Base-by-base conservation (phyloP, 2,888 invertebrate species). In the Pseudococcus viburni region DNA sequence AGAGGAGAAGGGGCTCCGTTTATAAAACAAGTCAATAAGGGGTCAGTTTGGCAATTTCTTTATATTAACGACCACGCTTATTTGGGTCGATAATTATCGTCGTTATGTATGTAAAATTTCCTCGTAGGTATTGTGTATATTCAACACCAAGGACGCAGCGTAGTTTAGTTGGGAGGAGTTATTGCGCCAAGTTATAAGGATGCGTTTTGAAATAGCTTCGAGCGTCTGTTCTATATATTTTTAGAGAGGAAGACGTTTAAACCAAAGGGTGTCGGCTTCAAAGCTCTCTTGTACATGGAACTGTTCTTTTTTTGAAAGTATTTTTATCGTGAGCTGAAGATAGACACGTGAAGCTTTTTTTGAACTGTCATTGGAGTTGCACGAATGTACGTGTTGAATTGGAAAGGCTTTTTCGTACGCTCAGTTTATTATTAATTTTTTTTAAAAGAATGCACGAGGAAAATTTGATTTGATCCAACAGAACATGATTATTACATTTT, bases 191-290 rank as follows among this genome's bases (percentile, higher is more conserved):
- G 22, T 64, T 64, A 42, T 8, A 64, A 64, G 64, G 64, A 64
- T 64, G 64, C 64, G 64, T 64, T 64, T 64, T 22, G 64, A 64
- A 64, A 64, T 64, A 64, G 64, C 64, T 64, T 64, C 64, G 64
- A 64, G 64, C 64, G 64, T 19, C 64, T 64, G 22, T 22, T 19
- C 19, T n/a, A n/a, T 55, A 55, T 64, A 64, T 64, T 64, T 64
- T 64, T 64, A 64, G 22, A 64, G 17, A 59, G 6, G 6, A 8
- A 59, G 59, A n/a, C 59, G 59, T 59, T 59, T n/a, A 59, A 59
- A 59, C 6, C 7, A 59, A n/a, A 59, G n/a, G 59, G n/a, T 59
- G 59, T n/a, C 59, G 5, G 59, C 59, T n/a, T 59, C 59, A 59
- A 59, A 59, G 59, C 59, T 59, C n/a, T n/a, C 48, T 9, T 1